These are phyloP conservation scores for Carassius auratus DNA, from an alignment of 2,113 vertebrate species.

Conservation along the genomic window DNA sequence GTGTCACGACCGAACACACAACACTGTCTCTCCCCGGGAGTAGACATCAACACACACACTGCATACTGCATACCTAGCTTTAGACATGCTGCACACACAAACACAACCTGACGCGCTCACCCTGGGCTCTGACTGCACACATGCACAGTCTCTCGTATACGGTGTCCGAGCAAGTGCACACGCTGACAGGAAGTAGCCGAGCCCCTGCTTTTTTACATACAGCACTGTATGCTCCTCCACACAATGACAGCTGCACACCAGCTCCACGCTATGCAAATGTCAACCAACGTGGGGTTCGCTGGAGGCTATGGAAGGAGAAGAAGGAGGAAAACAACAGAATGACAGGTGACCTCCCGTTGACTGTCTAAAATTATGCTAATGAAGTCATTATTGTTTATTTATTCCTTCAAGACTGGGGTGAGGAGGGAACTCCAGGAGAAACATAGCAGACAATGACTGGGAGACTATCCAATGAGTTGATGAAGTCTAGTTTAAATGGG, in stretches of 20 bases:
- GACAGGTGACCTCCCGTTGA: constrained; percentile 53
- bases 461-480: not conserved
- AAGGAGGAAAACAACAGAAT: constrained; percentile 43
- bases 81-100: not conserved
- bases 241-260: constrained; percentile 25
- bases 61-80: not conserved
- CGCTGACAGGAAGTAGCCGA: constrained; percentile 23
- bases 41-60: constrained; percentile 23
- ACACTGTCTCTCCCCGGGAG: constrained; percentile 22
- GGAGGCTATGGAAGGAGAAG: constrained; percentile 32
- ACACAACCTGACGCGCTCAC: constrained; percentile 15
- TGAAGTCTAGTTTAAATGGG: constrained; percentile 14
- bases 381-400: constrained; percentile 50
- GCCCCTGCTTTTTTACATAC: constrained; percentile 23
- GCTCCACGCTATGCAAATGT: constrained; percentile 48
- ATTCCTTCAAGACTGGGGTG: constrained; percentile 33
- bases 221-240: constrained; percentile 15
- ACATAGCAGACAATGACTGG: constrained; percentile 11
- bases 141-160: not conserved
- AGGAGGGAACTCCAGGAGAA: constrained; percentile 1
- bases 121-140: constrained; percentile 2
- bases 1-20: constrained; percentile 39
- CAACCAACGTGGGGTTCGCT: constrained; percentile 20
- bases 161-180: not conserved
- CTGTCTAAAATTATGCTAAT: constrained; percentile 56